phyloP scores from a whole-genome alignment of 2,797 vertebrate species.

The Chiloscyllium punctatum region DNA sequence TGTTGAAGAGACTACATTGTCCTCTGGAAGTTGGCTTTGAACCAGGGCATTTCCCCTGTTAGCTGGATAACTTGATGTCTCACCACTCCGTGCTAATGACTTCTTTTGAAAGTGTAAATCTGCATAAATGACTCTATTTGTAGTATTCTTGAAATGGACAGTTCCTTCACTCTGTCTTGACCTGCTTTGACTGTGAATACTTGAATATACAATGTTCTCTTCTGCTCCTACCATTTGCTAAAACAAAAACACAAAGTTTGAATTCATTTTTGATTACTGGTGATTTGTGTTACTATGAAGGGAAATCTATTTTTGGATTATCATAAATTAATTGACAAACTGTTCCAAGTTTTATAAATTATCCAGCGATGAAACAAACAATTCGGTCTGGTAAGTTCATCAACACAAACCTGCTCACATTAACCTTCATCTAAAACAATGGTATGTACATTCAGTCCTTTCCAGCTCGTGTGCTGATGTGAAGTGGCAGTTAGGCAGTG shows the following conservation, averaged over 20 bases:
- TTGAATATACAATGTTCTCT: neutral
- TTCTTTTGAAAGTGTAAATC: neutral
- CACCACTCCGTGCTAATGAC: neutral
- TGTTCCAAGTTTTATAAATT: neutral
- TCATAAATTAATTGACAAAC: neutral
- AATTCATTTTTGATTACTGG: neutral
- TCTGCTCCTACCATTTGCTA: neutral
- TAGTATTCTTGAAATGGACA: neutral
- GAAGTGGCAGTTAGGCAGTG: too few species aligned
- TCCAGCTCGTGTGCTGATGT: neutral
- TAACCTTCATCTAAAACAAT: neutral
- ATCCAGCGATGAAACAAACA: neutral
- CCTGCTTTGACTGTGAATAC: neutral
- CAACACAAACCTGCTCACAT: neutral
- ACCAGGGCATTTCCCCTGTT: neutral
- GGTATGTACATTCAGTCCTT: neutral
- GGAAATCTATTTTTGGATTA: neutral
- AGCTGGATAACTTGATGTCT: neutral
- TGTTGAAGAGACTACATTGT: neutral
- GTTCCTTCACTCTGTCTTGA: neutral
- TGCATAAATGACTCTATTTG: neutral
- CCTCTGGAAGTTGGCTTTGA: neutral
- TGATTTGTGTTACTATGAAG: neutral
- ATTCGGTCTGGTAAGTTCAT: neutral
- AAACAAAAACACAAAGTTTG: neutral